phyloP scores from a whole-genome alignment of 2,888 invertebrate genomes.

The Unio delphinus region DNA sequence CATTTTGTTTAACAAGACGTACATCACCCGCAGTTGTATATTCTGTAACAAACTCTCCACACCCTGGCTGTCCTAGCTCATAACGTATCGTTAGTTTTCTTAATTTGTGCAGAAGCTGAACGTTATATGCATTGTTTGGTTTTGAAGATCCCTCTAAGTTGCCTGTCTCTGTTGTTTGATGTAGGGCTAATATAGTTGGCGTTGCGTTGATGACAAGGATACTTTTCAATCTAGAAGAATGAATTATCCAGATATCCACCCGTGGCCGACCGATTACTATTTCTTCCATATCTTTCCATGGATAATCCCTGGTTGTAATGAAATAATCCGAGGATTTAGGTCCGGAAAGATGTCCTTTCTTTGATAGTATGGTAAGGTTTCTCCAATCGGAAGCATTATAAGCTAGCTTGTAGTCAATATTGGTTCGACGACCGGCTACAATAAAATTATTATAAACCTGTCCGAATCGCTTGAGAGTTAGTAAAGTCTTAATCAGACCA shows the following conservation, averaged over 20 bases:
- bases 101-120: no score
- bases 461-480: background rate
- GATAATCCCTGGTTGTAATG: constrained; percentile 6
- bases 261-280: constrained; percentile 10
- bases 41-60: no score
- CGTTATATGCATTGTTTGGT: no score
- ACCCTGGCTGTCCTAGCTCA: no score
- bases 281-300: constrained; percentile 8
- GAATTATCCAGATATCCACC: constrained; percentile 11
- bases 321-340: constrained; percentile 18
- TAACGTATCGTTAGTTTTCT: no score
- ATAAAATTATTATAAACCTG: background rate
- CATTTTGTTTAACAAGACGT: no score
- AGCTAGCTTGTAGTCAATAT: constrained; percentile 3
- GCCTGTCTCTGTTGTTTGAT: constrained; percentile 13
- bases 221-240: constrained; percentile 1
- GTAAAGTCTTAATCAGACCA: constrained; percentile 6
- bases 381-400: constrained; percentile 1
- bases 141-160: no score
- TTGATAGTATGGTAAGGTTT: constrained; percentile 4
- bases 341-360: constrained; percentile 5
- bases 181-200: constrained; percentile 8
- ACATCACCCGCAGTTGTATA: no score
- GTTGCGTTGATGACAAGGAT: constrained; percentile 10
- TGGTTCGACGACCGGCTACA: constrained; percentile 7